These are phyloP conservation scores for Aspiorhynchus laticeps DNA, from an alignment of 2,113 vertebrate genomes.

Conservation along the genomic window DNA sequence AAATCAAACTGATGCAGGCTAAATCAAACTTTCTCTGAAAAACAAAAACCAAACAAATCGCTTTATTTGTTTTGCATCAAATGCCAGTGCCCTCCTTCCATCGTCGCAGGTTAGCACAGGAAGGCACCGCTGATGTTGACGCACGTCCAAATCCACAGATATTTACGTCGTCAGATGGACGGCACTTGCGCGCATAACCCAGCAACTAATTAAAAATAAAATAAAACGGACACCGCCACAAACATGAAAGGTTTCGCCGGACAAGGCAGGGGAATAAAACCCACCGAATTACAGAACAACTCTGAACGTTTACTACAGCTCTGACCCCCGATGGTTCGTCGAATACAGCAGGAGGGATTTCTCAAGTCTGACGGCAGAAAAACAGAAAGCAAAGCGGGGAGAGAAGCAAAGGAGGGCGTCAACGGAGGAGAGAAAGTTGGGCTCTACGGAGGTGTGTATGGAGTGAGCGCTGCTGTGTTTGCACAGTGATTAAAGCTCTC, in stretches of 20 bases:
- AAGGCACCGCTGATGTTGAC: constrained; percentile 78
- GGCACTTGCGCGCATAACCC: constrained; percentile 65
- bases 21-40: constrained; percentile 79
- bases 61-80: constrained; percentile 81
- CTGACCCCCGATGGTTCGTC: constrained; percentile 48
- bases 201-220: constrained; percentile 82
- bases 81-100: constrained; percentile 74
- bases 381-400: constrained; percentile 57
- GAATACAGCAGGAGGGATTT: constrained; percentile 57
- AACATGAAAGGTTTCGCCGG: constrained; percentile 75
- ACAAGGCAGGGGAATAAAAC: constrained; percentile 76
- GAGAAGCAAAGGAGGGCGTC: constrained; percentile 59
- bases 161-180: constrained; percentile 77
- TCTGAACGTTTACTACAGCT: constrained; percentile 52
- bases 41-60: constrained; percentile 80
- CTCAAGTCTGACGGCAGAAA: constrained; percentile 58
- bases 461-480: constrained; percentile 98
- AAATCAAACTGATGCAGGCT: constrained; percentile 73
- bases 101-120: constrained; percentile 72
- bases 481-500: constrained; percentile 99
- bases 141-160: constrained; percentile 77
- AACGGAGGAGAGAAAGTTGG: constrained; percentile 75
- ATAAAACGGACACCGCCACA: constrained; percentile 68
- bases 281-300: constrained; percentile 76
- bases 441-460: constrained; percentile 91